A percentile compares a stretch with the other conserved stretches of the same genome.
Conservation (phyloP, 2,113 vertebrate species). For the Vulpes vulpes region DNA sequence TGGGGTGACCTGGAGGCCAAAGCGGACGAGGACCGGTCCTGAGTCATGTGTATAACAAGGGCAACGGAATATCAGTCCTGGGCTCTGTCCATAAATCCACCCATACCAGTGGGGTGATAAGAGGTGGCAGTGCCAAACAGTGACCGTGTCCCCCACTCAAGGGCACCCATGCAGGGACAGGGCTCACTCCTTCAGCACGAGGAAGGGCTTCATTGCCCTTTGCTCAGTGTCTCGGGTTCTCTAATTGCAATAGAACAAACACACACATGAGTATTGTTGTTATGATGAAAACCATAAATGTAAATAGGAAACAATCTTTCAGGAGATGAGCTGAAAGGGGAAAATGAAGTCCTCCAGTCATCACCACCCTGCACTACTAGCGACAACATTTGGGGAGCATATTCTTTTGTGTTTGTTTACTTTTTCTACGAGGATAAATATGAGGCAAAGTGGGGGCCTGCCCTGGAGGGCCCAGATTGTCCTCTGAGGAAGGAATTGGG, state of each 20-base stretch:
- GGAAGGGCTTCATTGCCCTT: background rate
- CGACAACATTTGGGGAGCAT: background rate
- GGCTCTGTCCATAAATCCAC: constrained; percentile 66
- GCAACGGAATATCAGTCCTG: background rate
- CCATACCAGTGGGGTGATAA: constrained; percentile 48
- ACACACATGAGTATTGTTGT: background rate
- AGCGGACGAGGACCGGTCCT: background rate
- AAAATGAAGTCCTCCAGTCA: background rate
- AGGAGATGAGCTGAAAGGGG: background rate
- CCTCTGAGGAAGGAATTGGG: background rate
- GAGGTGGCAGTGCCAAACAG: background rate
- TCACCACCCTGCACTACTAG: background rate
- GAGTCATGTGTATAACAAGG: background rate
- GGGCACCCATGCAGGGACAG: background rate
- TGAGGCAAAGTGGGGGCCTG: background rate
- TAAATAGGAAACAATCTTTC: background rate
- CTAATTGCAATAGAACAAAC: background rate
- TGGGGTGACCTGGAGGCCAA: background rate
- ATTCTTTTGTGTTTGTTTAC: background rate
- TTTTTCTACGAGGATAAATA: background rate
- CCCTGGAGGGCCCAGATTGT: background rate
- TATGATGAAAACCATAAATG: background rate
- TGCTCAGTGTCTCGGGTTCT: background rate
- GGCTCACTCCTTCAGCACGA: background rate
- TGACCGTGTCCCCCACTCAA: constrained; percentile 36